Evolutionary conservation across 92 coral and sea anemone genomes (phyloP).

Genomic region (Zoanthus sociatus): DNA sequence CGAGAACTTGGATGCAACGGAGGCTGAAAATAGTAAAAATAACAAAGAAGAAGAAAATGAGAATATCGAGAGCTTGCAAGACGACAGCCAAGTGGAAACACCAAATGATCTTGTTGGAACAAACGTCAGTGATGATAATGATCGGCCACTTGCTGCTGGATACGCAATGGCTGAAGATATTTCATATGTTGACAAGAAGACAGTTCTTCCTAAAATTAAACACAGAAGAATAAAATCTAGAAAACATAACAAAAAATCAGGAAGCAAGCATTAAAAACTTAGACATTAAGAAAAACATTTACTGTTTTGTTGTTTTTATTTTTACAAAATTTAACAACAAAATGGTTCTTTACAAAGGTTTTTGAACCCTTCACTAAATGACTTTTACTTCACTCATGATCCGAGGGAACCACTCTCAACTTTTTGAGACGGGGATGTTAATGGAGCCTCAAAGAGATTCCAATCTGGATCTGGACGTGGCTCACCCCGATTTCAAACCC

Average conservation of each 20-base stretch:
- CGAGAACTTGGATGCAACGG: neutral
- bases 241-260: neutral
- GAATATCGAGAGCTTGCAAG: neutral
- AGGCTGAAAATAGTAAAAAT: neutral
- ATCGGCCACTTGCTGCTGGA: neutral
- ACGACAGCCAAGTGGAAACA: neutral
- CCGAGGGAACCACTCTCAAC: no score
- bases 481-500: no score
- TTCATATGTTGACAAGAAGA: conserved; percentile 41
- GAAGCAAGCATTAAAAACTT: neutral
- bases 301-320: no score
- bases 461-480: no score
- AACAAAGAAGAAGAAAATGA: neutral
- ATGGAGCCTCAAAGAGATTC: no score
- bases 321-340: no score
- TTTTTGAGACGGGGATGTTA: no score
- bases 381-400: no score
- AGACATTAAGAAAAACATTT: no score
- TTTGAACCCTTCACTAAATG: no score
- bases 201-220: conserved; percentile 9
- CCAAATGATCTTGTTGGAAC: neutral
- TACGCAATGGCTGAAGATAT: conserved; percentile 43
- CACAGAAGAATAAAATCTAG: neutral
- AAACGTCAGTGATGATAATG: neutral
- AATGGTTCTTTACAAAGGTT: no score